Evolutionary conservation across 2,888 invertebrate species (phyloP).

Genomic region (Pyrgus malvae): DNA sequence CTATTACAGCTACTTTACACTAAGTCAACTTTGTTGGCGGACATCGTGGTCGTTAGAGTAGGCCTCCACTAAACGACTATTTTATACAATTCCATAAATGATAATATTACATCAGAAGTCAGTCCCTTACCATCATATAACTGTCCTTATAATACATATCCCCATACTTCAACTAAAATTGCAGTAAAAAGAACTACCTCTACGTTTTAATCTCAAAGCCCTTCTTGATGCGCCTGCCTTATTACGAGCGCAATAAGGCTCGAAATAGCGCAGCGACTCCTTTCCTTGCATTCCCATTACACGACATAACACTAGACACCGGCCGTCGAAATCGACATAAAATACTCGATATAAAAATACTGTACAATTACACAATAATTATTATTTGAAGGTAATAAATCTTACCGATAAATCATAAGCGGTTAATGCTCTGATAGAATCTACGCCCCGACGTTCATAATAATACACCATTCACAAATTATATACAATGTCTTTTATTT

Average conservation of each 20-base stretch:
- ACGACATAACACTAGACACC: conserved; percentile 28
- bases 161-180: conserved; percentile 70
- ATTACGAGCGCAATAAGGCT: conserved; percentile 21
- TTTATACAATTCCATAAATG: conserved; percentile 75
- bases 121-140: conserved; percentile 70
- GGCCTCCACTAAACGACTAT: conserved; percentile 70
- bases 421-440: conserved; percentile 62
- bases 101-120: conserved; percentile 76
- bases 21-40: conserved; percentile 76
- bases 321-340: conserved; percentile 52
- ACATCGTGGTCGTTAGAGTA: conserved; percentile 62
- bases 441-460: conserved; percentile 58
- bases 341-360: conserved; percentile 81
- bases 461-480: conserved; percentile 75
- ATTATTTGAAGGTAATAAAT: conserved; percentile 75
- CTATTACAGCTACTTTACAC: conserved; percentile 71
- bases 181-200: conserved; percentile 60
- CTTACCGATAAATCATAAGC: conserved; percentile 65
- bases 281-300: conserved; percentile 1
- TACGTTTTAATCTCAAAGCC: conserved; percentile 73
- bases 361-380: conserved; percentile 77
- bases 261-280: conserved; percentile 14
- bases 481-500: conserved; percentile 69
- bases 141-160: conserved; percentile 74
- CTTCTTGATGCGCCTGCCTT: conserved; percentile 35